These are phyloP conservation scores for Sibirionetta formosa DNA, from an alignment of 2,797 vertebrate genomes.

Conservation along the genomic window DNA sequence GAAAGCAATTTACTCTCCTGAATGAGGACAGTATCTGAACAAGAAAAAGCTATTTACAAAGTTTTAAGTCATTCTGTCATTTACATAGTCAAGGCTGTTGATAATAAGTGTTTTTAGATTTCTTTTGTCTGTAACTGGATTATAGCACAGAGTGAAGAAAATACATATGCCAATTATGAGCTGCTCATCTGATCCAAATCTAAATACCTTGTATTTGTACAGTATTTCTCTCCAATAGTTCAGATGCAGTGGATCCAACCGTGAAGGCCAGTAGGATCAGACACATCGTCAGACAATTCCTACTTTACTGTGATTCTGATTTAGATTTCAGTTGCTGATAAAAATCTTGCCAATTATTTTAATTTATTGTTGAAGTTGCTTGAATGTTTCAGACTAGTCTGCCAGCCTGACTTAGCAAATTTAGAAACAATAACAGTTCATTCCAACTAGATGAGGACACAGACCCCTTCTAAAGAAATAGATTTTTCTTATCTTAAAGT, in stretches of 20 bases:
- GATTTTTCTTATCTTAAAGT: background rate
- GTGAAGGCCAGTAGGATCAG: background rate
- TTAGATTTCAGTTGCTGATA: background rate
- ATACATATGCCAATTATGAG: background rate
- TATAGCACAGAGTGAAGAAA: background rate
- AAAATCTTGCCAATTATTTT: conserved; percentile 61
- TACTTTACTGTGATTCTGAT: background rate
- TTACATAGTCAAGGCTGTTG: background rate
- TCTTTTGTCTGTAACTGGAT: background rate
- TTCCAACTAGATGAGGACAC: conserved; percentile 25
- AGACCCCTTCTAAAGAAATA: background rate
- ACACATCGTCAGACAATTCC: background rate
- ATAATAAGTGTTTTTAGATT: background rate
- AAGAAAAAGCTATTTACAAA: background rate
- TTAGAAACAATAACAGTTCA: conserved; percentile 21
- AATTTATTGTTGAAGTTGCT: conserved; percentile 36
- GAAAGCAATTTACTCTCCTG: background rate
- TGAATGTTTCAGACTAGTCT: background rate
- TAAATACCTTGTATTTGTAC: background rate
- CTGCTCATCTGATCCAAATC: background rate
- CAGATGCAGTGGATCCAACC: background rate
- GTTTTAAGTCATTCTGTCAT: background rate
- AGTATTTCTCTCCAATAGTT: background rate
- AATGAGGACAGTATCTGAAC: background rate
- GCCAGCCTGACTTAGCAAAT: background rate